Base-by-base conservation (phyloP, 2,113 vertebrate genomes). In the Gasterosteus nipponicus region DNA sequence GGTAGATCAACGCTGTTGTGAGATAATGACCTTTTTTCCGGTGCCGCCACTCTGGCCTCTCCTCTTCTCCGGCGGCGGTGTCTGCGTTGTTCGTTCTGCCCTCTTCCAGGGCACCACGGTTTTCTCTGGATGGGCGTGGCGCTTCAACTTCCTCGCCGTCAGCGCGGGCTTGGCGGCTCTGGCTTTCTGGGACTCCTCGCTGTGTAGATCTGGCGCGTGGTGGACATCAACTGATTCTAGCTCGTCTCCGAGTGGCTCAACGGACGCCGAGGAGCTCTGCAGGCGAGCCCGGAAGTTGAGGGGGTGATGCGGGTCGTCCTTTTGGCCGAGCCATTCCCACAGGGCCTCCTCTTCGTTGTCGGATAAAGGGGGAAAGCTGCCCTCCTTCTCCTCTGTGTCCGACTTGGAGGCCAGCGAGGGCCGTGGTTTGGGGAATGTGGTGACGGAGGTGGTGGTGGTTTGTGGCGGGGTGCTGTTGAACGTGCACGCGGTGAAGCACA, bases 271-370 rank as follows among this genome's bases (percentile, higher is more conserved):
- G 42, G 86, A 78, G 69, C 80, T 92, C 58, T 82, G 86, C 14
- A 92, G 81, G 46, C 83, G 81, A 56, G 92, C 93, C 81, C 87
- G 78, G 57, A 95, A 95, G 83, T 94, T 93, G 35, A 95, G 77
- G 0, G 94, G 95, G 84, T 95, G 92, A 74, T 93, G 94, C 0
- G 93, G 92, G 86, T 95, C 93, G 1, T 91, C 57, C 7, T 77
- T 87, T 22, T 39, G 77, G 33, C 80, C 70, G 19, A 95, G 91
- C 16, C 86, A 90, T 12, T 82, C 86, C 94, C 94, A 95, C 41
- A 93, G 83, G 29, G 84, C 79, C 19, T 90, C 91, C 18, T 93
- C 92, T 26, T 93, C 92, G 0, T 94, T 92, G 0, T 93, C 89
- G 0, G 87, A 79, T 1, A 71, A 85, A 51, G 78, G 77, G 26